Base-by-base conservation (phyloP, 1,140 invertebrate species). In the Prorops nasuta region DNA sequence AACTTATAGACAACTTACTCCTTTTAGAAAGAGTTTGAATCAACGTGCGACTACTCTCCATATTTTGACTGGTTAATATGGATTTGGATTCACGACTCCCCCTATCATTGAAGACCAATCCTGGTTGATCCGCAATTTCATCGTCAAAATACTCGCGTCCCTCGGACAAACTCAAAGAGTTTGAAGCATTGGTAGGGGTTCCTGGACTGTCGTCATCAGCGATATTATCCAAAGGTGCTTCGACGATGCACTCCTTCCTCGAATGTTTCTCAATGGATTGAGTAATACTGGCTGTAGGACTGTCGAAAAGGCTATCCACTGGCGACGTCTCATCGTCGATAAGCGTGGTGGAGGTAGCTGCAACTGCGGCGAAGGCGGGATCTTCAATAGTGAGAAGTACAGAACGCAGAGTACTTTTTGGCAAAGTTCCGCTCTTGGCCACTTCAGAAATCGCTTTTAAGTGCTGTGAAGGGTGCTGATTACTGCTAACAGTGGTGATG, bases 101-200 rank as follows among this genome's bases (percentile, higher is more conserved):
- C 1, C 80, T 78, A 70, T 86, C 84, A 64, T 87, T 83, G 65
- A 92, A 91, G 2, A 90, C 80, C 40, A 94, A 72, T 0, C 85
- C 90, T 8, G 92, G 92, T 67, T 94, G 92, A 74, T 94, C 92
- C 9, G 89, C 89, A 38, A 94, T 94, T 72, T 94, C 92, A 60
- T 94, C 92, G 64, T 94, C 92, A 51, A 91, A 90, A 34, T 90
- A 83, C 37, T 84, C 84, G 49, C 85, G 82, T 3, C 82, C 83
- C 44, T 89, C 83, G 0, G 86, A 88, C 12, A 89, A 69, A 4
- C 86, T 88, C 1, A 90, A 69, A 0, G 88, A 90, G 50, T 86
- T 88, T 0, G 87, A 89, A 1, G 84, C 86, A 50, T 89, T 88
- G 1, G 87, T 90, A 1, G 88, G 88, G 0, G 87, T 88, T 7